Evolutionary conservation across 2,888 invertebrate genomes (phyloP).

Genomic region (Eristalinus sepulchralis): DNA sequence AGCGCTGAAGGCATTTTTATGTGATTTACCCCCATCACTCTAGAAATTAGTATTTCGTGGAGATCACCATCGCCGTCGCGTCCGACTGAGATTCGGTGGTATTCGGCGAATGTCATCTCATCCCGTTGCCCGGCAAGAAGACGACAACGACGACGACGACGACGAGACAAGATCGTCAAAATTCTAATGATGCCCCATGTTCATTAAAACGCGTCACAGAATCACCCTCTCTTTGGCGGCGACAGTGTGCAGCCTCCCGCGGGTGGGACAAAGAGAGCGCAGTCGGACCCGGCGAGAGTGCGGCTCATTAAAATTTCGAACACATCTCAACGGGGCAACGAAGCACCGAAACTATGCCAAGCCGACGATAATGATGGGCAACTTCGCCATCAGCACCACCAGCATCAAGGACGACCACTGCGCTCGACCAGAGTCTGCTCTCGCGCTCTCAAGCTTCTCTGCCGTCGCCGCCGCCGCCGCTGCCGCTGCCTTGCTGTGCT

Average conservation of each 20-base stretch:
- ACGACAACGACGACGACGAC: constrained; percentile 7
- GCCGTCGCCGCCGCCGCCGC: no score
- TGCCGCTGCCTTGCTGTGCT: constrained; percentile 14
- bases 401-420: constrained; percentile 5
- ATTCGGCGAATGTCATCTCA: constrained; percentile 48
- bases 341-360: constrained; percentile 60
- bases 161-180: constrained; percentile 59
- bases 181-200: constrained; percentile 70
- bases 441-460: no score
- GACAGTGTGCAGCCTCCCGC: neutral
- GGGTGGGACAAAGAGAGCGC: constrained; percentile 63
- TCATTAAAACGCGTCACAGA: constrained; percentile 63
- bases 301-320: constrained; percentile 74
- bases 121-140: neutral
- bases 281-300: constrained; percentile 5
- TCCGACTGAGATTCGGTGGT: neutral
- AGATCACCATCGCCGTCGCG: constrained; percentile 51
- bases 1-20: constrained; percentile 46
- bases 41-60: constrained; percentile 63
- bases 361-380: constrained; percentile 17
- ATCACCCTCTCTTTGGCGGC: constrained; percentile 45
- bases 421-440: constrained; percentile 10
- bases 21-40: constrained; percentile 62
- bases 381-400: neutral
- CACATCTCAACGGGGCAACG: constrained; percentile 67